Evolutionary conservation across 2,113 vertebrate species (phyloP), one percentile per base, ranked within the genome.

Genomic region (Seriola rivoliana): DNA sequence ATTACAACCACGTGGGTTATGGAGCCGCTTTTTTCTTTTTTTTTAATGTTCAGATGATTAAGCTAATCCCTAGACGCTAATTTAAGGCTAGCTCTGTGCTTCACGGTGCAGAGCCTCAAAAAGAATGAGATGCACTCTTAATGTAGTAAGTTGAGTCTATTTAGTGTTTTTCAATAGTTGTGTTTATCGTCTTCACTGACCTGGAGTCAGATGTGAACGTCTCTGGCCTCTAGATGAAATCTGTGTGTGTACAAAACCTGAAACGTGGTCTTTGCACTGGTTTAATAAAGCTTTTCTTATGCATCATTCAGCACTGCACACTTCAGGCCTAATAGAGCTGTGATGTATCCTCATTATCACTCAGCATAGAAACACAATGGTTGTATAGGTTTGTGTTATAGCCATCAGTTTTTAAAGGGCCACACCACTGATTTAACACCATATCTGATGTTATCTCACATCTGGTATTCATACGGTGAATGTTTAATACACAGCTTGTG

Each of bases 1-100:
- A 92, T 91, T 90, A 91, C 93, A 86, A 86, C 79, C 75, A 77
- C 70, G 75, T 71, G 84, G 87, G 71, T 74, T 40, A 85, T 76
- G 74, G 71, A 86, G 85, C 21, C 4, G 59, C 64, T 65, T 58
- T 60, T 63, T 67, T 68, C 60, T 19, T 32, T 68, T 69, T 19
- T 68, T 32, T 86, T 81, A 60, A 76, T 71, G 68, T 84, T 82
- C 70, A 42, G 66, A 85, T 91, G 88, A 92, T 93, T 76, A 87
- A 69, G 13, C 62, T 71, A 57, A 87, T 91, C 89, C 84, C 84
- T 32, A 63, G 80, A 81, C 54, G 66, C 81, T 80, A 74, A 85
- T 85, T 87, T 78, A 58, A 85, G 57, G 75, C 68, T 71, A 0
- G 62, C 38, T 8, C 85, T 25, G 42, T 62, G 46, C 78, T 66